These are phyloP conservation scores for Chloroceryle inda DNA, from an alignment of 2,797 vertebrate species.

Conservation along the genomic window DNA sequence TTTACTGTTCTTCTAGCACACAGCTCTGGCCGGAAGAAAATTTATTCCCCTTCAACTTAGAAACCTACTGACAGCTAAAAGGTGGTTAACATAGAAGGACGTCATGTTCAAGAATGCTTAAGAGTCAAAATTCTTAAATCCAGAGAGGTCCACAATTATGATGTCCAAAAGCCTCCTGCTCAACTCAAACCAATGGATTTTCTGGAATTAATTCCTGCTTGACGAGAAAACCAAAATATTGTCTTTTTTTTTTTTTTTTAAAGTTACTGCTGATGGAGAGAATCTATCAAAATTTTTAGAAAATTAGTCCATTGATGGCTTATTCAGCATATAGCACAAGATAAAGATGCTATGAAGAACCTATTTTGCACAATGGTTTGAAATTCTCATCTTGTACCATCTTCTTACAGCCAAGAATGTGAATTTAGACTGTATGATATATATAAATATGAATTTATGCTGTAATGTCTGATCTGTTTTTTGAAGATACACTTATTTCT, in stretches of 20 bases:
- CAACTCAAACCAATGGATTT: neutral
- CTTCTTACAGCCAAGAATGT: neutral
- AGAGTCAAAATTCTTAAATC: neutral
- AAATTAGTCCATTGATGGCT: neutral
- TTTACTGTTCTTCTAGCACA: neutral
- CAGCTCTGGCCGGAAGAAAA: neutral
- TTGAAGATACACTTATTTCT: neutral
- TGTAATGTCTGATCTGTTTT: fast-evolving
- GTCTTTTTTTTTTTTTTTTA: neutral
- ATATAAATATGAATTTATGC: too few species aligned
- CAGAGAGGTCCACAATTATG: neutral
- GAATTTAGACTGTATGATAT: neutral
- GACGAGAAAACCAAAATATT: too few species aligned
- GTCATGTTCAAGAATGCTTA: neutral
- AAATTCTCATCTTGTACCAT: neutral
- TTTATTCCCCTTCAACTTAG: neutral
- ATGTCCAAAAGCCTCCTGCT: neutral
- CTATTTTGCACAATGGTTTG: neutral
- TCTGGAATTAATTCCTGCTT: neutral
- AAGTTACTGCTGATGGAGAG: neutral
- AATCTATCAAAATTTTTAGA: neutral
- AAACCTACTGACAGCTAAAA: neutral
- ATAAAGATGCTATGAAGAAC: neutral
- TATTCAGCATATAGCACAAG: neutral
- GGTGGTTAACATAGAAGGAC: neutral